Conservation (phyloP, 2,888 invertebrate genomes). For the Phorcus lineatus region DNA sequence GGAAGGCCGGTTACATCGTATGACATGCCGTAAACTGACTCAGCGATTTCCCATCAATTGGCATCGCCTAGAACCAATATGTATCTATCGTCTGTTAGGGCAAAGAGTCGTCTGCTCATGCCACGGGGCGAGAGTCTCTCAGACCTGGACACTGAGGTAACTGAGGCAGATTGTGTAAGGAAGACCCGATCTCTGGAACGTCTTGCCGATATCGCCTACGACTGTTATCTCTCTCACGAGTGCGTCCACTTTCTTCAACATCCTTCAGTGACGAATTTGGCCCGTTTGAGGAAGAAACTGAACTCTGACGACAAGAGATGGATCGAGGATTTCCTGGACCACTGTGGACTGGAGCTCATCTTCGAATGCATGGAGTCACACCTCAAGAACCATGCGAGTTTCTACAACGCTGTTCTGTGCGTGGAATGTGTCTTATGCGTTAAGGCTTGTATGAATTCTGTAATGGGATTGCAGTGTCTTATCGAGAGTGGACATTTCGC, state of each 20-base stretch:
- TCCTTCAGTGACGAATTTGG: slow-evolving; percentile 65
- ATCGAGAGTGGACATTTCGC: slow-evolving; percentile 95
- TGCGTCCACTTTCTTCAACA: slow-evolving; percentile 58
- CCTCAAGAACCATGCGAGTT: slow-evolving; percentile 48
- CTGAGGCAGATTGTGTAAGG: not conserved
- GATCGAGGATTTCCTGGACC: slow-evolving; percentile 69
- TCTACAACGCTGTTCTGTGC: slow-evolving; percentile 58
- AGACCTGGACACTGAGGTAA: not conserved
- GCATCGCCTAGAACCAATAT: not conserved
- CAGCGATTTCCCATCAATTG: not conserved
- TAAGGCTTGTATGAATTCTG: slow-evolving; percentile 85
- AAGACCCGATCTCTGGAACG: slow-evolving; percentile 47
- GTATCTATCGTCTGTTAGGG: not conserved
- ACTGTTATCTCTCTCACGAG: slow-evolving; percentile 55
- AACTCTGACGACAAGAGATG: slow-evolving; percentile 57
- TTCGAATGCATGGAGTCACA: slow-evolving; percentile 63
- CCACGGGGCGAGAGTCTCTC: slow-evolving; percentile 1
- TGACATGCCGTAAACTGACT: not conserved
- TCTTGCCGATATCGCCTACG: slow-evolving; percentile 53
- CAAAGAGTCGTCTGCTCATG: not conserved
- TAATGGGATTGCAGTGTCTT: slow-evolving; percentile 94
- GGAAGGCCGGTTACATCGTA: too few relatives aligned
- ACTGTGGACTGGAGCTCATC: slow-evolving; percentile 62
- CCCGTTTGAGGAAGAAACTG: slow-evolving; percentile 64
- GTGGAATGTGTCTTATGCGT: slow-evolving; percentile 72